Percentiles rank a stretch among this genome's conserved stretches.
Conservation (phyloP, 2,797 vertebrate genomes). For the Spinibarbus caldwelli region DNA sequence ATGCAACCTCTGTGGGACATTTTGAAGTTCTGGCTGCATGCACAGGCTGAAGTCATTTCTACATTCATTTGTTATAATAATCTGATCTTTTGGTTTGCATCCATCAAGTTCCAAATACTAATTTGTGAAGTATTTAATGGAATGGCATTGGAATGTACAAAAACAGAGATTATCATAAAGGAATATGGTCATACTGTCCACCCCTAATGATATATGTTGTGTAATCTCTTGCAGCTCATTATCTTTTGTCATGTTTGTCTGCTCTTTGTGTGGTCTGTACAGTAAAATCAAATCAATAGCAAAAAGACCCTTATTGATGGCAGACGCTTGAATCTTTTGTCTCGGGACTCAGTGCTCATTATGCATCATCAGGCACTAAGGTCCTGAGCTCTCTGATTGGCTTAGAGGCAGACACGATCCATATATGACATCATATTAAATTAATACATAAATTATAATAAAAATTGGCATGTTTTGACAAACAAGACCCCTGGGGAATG, state of each 20-base stretch:
- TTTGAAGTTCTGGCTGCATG: not conserved
- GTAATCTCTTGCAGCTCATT: slow-evolving; percentile 11
- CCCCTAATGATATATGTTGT: slow-evolving; percentile 9
- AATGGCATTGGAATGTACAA: slow-evolving; percentile 5
- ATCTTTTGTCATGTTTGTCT: slow-evolving; percentile 37
- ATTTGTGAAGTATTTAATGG: not conserved
- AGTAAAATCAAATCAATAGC: slow-evolving; percentile 66
- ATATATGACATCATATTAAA: slow-evolving; percentile 82
- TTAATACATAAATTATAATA: slow-evolving; percentile 78
- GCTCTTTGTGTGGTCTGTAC: slow-evolving; percentile 57
- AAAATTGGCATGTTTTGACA: slow-evolving; percentile 63
- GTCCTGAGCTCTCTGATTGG: slow-evolving; percentile 73
- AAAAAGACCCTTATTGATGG: slow-evolving; percentile 31
- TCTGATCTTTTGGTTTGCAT: not conserved
- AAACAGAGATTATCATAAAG: slow-evolving; percentile 19
- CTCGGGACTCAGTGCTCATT: slow-evolving; percentile 71
- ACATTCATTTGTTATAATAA: not conserved
- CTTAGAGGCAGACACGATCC: slow-evolving; percentile 59
- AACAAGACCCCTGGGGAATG: slow-evolving; percentile 52
- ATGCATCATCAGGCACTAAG: slow-evolving; percentile 73
- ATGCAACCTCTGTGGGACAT: not conserved
- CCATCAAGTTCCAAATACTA: not conserved
- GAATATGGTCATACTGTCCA: slow-evolving; percentile 14
- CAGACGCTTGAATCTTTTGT: slow-evolving; percentile 57
- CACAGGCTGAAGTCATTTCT: not conserved